Base-by-base conservation (phyloP, 2,113 vertebrate genomes). In the Odontesthes bonariensis region DNA sequence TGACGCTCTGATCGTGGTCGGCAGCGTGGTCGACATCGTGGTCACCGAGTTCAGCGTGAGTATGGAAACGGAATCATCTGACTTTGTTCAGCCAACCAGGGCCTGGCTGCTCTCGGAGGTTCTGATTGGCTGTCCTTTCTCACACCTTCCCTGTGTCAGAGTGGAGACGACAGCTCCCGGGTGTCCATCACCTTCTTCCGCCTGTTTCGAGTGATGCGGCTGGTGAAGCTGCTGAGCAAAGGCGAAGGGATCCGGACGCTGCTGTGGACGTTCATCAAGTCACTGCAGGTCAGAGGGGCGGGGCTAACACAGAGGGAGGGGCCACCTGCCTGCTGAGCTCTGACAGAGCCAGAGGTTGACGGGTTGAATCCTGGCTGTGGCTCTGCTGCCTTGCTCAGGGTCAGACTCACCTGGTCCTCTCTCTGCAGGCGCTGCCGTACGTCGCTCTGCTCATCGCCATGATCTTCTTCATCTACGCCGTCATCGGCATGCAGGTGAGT, bases 121-220 rank as follows among this genome's bases (percentile, higher is more conserved):
- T 10, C 40, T 42, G 40, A 42, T 42, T 42, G 9, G 40, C 42
- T 44, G 17, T 17, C n/a, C 9, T 42, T 12, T 12, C 13, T 16
- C 40, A 65, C 49, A 51, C 31, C 6, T 16, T 22, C 52, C n/a
- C 38, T 6, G 35, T 22, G 89, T 91, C 93, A 96, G 95, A 98
- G 95, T 1, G 94, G 93, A 77, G 97, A 97, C 88, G 98, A 99
- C 92, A 97, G 97, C 83, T 97, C 97, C 65, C 95, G 98, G 33
- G 98, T 99, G 91, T 99, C 98, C 73, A 99, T 99, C 94, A 99
- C 98, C 61, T 99, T 99, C 92, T 99, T 99, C 93, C 96, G 98
- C 75, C 96, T 99, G 60, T 99, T 99, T 93, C 96, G 98, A 56
- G 98, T 99, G 82, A 99, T 99, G 97, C 96, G 98, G 65, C 92